These are phyloP conservation scores for Hypotaenidia philippensis DNA, from an alignment of 2,797 vertebrate genomes.

Conservation along the genomic window DNA sequence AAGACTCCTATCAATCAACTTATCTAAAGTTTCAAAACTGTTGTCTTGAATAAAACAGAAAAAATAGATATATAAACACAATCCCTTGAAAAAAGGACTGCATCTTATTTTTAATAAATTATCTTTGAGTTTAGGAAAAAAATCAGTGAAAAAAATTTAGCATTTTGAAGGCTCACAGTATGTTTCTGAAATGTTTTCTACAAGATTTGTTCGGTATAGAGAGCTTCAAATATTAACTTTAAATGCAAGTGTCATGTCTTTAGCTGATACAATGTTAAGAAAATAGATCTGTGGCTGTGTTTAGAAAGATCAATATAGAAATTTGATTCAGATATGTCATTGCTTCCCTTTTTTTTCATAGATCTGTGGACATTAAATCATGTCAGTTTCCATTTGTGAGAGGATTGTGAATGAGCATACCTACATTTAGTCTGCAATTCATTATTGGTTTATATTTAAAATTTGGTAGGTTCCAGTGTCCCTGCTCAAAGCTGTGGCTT, in stretches of 20 bases:
- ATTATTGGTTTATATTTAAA: background rate
- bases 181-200: background rate
- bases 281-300: background rate
- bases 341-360: background rate
- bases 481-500: background rate
- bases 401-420: background rate
- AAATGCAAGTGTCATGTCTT: background rate
- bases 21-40: background rate
- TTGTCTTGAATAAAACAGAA: background rate
- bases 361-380: slow-evolving; percentile 15
- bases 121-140: background rate
- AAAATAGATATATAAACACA: background rate
- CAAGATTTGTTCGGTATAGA: background rate
- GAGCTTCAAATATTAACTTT: background rate
- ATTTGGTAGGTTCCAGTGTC: background rate
- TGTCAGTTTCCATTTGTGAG: background rate
- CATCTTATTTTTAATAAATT: background rate
- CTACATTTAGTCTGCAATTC: background rate
- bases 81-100: background rate
- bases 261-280: background rate
- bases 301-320: background rate
- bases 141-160: background rate
- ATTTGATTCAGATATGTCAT: background rate
- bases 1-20: background rate
- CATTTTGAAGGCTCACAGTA: background rate